Base-by-base conservation (phyloP, 2,113 vertebrate genomes). In the Nibea albiflora region DNA sequence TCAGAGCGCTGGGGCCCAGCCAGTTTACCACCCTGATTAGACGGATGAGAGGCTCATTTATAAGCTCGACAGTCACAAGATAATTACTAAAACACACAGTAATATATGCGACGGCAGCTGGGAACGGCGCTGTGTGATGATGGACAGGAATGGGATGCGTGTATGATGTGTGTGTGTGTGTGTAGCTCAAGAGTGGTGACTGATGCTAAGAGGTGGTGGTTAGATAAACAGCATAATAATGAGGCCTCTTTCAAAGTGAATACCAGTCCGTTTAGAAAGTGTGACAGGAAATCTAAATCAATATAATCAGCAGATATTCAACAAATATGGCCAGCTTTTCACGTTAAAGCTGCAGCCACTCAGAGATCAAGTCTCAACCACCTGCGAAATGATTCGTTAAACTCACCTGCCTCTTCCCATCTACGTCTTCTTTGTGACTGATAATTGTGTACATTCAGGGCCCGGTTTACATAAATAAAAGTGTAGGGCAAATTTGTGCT, bases 21-120 rank as follows among this genome's bases (percentile, higher is more conserved):
- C 91, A 92, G 89, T 89, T 82, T 91, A 94, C 88, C 84, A 69
- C 79, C 85, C 62, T 85, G 87, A 94, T 94, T 92, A 94, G 88
- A 93, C 62, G 46, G 90, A 91, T 89, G 87, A 90, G 91, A 92
- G 88, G 84, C 88, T 91, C 88, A 92, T 94, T 95, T 93, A 94
- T 92, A 93, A 93, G 83, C 90, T 84, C 78, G 67, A 89, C 86
- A 78, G 89, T 92, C 90, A 83, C 82, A 52, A 81, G 88, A 93
- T 94, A 93, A 94, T 94, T 94, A 91, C 90, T 80, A 93, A 91
- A 93, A 88, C 83, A 84, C 86, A 89, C 86, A 89, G 67, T 90
- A 84, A 91, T 88, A 24, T 90, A 86, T 75, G 84, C 85, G 73
- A 53, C 14, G 85, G 81, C 80, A 90, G 86, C 84, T 85, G 87